Evolutionary conservation across 2,888 invertebrate genomes (phyloP).

Genomic region (Leptinotarsa haldemani): DNA sequence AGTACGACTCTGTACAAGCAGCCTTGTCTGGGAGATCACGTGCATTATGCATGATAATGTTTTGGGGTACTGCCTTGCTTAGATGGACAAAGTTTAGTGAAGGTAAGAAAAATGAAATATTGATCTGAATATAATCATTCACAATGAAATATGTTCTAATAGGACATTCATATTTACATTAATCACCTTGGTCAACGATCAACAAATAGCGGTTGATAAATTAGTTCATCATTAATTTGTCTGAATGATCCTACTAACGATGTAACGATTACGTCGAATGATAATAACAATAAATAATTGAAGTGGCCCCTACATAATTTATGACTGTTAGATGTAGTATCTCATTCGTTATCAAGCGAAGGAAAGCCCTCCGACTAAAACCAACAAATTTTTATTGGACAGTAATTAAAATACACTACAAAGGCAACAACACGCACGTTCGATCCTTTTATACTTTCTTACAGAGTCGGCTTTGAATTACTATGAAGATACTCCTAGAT

Average conservation of each 20-base stretch:
- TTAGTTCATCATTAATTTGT: slow-evolving; percentile 6
- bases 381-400: slow-evolving; percentile 44
- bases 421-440: slow-evolving; percentile 50
- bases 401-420: slow-evolving; percentile 35
- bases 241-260: background rate
- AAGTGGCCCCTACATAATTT: slow-evolving; percentile 15
- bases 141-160: too few relatives aligned
- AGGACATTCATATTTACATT: background rate
- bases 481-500: too few relatives aligned
- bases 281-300: slow-evolving; percentile 26
- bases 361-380: slow-evolving; percentile 30
- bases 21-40: too few relatives aligned
- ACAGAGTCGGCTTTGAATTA: too few relatives aligned
- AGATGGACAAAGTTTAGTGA: too few relatives aligned
- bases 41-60: too few relatives aligned
- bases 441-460: background rate
- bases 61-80: too few relatives aligned
- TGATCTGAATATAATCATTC: too few relatives aligned
- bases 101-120: too few relatives aligned
- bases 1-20: too few relatives aligned
- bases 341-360: slow-evolving; percentile 35
- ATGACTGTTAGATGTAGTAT: slow-evolving; percentile 25
- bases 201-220: background rate
- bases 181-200: background rate
- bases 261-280: slow-evolving; percentile 20